Base-by-base conservation (phyloP, 2,888 invertebrate species). In the Tachina grossa region DNA sequence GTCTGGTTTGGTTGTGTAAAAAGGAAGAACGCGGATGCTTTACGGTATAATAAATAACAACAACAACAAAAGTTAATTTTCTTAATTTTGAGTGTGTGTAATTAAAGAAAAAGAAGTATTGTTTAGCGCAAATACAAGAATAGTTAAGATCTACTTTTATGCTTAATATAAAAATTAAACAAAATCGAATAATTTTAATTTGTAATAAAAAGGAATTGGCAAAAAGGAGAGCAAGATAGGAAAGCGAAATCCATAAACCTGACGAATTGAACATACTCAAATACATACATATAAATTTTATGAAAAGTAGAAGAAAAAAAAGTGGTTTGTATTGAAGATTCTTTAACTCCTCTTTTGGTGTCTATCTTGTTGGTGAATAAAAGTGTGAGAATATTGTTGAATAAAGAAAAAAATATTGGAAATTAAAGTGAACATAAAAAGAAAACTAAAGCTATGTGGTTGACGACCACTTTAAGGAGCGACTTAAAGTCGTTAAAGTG, bases 391-490 rank as follows among this genome's bases (percentile, higher is more conserved):
- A 80, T 79, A 71, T 83, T 83, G 83, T 83, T 51, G 66, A 69
- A 75, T 55, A 74, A 75, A 75, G 57, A 74, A 80, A 71, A n/a
- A 74, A 81, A 77, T 81, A 81, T 81, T 69, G 74, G 78, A 81
- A 81, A 82, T 82, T 85, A 85, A 85, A 81, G 81, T 81, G 84
- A 85, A 85, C 81, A 77, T 61, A 85, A 77, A 80, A 85, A 85
- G 79, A 85, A 85, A 85, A 85, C 85, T 85, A 66, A 76, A 85
- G 83, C 66, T 85, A 83, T 85, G 85, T 85, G 85, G 85, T 72
- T 85, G 79, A 72, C 76, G 83, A 83, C 85, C 85, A 85, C 85
- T 83, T 78, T 72, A 83, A 85, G 85, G 85, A 85, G 83, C 85
- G 85, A 85, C 85, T 85, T 80, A 79, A 85, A 83, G 85, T 85